These are phyloP conservation scores for Conomelus anceps DNA, from an alignment of 2,888 invertebrate genomes.

Conservation along the genomic window DNA sequence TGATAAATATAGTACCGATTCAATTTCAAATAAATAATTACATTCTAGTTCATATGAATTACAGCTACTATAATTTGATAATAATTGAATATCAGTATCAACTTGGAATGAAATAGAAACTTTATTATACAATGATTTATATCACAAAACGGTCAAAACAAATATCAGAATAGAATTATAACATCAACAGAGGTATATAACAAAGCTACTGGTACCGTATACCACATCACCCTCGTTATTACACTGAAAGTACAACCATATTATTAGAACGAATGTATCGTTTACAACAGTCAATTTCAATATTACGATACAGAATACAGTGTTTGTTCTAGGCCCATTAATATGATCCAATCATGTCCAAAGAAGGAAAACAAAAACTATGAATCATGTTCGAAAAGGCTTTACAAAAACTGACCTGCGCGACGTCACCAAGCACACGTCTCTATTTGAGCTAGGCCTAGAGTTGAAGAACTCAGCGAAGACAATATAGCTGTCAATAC, in stretches of 20 bases:
- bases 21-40: too few relatives aligned
- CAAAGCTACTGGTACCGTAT: neutral
- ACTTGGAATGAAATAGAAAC: neutral
- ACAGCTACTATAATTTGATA: too few relatives aligned
- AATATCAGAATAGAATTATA: neutral
- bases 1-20: too few relatives aligned
- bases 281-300: neutral
- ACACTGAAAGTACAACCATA: neutral
- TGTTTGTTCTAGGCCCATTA: neutral
- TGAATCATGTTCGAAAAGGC: too few relatives aligned
- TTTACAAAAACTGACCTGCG: too few relatives aligned
- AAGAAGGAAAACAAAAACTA: too few relatives aligned
- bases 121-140: neutral
- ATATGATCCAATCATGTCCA: neutral
- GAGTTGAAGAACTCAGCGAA: too few relatives aligned
- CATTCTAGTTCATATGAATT: too few relatives aligned
- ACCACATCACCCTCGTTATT: neutral
- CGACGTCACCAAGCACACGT: too few relatives aligned
- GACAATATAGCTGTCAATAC: too few relatives aligned
- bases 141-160: neutral
- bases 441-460: too few relatives aligned
- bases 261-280: neutral
- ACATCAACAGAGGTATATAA: neutral
- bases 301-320: neutral
- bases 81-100: too few relatives aligned